phyloP scores from a whole-genome alignment of 2,113 vertebrate species.

The Australoheros scitulus region DNA sequence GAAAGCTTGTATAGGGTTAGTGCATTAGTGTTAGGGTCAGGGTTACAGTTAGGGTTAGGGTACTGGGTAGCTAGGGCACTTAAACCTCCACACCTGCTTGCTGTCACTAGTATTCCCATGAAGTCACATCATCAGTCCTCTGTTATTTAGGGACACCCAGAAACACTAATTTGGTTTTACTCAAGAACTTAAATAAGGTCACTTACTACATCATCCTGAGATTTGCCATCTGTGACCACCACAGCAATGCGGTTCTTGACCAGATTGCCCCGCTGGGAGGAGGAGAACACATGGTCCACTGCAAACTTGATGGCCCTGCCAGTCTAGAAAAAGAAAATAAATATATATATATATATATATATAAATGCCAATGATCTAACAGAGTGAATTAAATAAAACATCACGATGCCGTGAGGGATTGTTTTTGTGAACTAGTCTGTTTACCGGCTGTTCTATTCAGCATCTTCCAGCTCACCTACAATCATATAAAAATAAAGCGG shows the following conservation, averaged over 20 bases:
- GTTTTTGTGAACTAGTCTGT: neutral
- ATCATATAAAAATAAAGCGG: no score
- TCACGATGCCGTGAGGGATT: neutral
- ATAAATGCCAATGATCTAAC: neutral
- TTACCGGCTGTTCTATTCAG: neutral
- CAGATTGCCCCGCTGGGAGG: slow-evolving; percentile 64
- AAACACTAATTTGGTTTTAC: neutral
- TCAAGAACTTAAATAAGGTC: neutral
- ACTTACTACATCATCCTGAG: slow-evolving; percentile 82
- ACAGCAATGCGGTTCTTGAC: slow-evolving; percentile 83
- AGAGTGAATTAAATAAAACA: neutral
- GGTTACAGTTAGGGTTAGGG: neutral
- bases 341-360: neutral
- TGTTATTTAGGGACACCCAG: neutral
- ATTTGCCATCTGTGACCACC: slow-evolving; percentile 85
- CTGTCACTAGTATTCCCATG: neutral
- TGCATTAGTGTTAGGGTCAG: neutral
- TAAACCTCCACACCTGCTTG: neutral
- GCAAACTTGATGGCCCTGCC: slow-evolving; percentile 83
- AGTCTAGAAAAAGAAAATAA: slow-evolving; percentile 63
- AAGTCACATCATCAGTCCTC: neutral
- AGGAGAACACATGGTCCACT: slow-evolving; percentile 80
- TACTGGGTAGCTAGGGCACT: neutral
- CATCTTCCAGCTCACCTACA: neutral
- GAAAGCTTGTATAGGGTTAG: no score